These are phyloP conservation scores for Latrodectus elegans DNA, from an alignment of 2,888 invertebrate genomes.

Conservation along the genomic window DNA sequence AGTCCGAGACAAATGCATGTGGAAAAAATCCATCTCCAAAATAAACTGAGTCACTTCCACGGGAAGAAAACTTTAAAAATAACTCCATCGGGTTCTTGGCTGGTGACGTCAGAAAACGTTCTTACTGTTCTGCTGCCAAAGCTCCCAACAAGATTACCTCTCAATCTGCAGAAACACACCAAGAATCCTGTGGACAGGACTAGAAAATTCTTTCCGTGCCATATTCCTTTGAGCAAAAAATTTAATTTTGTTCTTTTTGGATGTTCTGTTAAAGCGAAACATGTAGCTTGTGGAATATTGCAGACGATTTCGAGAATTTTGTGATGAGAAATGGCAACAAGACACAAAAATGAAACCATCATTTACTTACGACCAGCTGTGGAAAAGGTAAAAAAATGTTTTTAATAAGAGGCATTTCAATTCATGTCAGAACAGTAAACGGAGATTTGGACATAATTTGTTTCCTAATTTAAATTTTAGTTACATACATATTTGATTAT, in stretches of 20 bases:
- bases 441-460: too few species aligned
- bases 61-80: conserved; percentile 53
- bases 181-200: not conserved
- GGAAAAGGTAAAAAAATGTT: conserved; percentile 36
- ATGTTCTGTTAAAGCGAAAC: not conserved
- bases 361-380: conserved; percentile 51
- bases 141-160: conserved; percentile 9
- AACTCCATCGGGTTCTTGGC: conserved; percentile 39
- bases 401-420: not conserved
- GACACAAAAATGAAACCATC: conserved; percentile 57
- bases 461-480: too few species aligned
- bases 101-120: conserved; percentile 55
- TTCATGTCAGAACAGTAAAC: too few species aligned
- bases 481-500: too few species aligned
- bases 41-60: conserved; percentile 56
- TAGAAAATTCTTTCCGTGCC: not conserved
- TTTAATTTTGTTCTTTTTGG: not conserved
- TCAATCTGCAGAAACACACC: not conserved
- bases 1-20: not conserved
- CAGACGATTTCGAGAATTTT: not conserved
- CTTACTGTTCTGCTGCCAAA: conserved; percentile 58
- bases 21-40: conserved; percentile 5
- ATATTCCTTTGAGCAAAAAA: not conserved
- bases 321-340: conserved; percentile 40
- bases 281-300: not conserved